phyloP scores from a whole-genome alignment of 2,797 vertebrate genomes.

The Pteropus rufus region DNA sequence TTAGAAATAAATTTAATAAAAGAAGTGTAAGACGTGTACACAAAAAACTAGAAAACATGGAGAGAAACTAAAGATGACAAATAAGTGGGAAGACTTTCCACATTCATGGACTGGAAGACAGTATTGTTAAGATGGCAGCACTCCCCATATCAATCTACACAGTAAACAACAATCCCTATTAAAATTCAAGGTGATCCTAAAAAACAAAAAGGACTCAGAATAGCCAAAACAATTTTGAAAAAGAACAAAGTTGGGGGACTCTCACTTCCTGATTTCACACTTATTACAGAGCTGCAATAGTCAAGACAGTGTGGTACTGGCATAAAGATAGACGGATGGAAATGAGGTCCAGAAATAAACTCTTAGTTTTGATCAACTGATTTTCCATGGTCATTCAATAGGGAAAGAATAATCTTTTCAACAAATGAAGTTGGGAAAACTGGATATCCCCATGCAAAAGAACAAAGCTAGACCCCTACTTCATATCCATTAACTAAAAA shows the following conservation, averaged over 20 bases:
- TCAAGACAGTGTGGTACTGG: not conserved
- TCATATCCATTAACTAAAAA: not conserved
- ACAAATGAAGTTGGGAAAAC: not conserved
- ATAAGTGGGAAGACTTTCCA: not conserved
- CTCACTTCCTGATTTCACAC: not conserved
- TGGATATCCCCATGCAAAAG: not conserved
- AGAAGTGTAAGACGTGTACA: not conserved
- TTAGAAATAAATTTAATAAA: not conserved
- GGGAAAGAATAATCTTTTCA: not conserved
- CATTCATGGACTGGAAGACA: not conserved
- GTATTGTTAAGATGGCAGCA: not conserved
- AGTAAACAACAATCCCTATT: not conserved
- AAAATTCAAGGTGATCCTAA: not conserved
- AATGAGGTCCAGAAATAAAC: too few species aligned
- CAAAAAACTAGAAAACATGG: not conserved
- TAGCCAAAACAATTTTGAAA: not conserved
- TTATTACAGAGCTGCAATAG: not conserved
- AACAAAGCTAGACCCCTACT: not conserved
- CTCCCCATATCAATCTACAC: not conserved
- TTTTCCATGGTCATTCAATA: too few species aligned
- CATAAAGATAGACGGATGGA: not conserved
- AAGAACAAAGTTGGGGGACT: not conserved
- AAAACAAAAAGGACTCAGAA: not conserved
- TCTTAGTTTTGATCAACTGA: too few species aligned
- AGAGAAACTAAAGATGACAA: not conserved